These are phyloP conservation scores for Aethina tumida DNA, from an alignment of 1,140 invertebrate genomes.

Conservation along the genomic window DNA sequence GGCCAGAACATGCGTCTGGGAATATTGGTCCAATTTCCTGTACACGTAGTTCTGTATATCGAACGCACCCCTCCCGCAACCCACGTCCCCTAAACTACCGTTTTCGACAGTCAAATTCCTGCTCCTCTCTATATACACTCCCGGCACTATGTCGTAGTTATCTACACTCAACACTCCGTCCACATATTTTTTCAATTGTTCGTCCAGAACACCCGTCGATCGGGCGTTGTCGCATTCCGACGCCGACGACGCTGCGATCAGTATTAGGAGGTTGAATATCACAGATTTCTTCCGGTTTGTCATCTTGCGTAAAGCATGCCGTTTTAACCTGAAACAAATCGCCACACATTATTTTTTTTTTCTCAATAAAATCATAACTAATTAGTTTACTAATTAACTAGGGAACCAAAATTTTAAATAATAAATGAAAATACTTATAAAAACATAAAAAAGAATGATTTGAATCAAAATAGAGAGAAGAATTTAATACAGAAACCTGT, in stretches of 20 bases:
- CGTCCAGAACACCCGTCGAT: constrained; percentile 25
- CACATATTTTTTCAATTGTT: constrained; percentile 34
- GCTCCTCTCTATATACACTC: constrained; percentile 35
- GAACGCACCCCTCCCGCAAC: constrained; percentile 13
- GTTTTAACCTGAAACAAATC: constrained; percentile 19
- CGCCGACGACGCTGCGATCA: constrained; percentile 9
- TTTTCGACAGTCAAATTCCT: constrained; percentile 15
- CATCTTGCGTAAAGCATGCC: constrained; percentile 23
- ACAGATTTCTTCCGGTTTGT: constrained; percentile 13
- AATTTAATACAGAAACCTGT: too few species aligned
- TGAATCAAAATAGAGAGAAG: too few species aligned
- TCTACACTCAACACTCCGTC: constrained; percentile 33
- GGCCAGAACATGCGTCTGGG: constrained; percentile 41
- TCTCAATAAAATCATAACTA: too few species aligned
- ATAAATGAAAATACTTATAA: too few species aligned
- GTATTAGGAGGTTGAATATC: constrained; percentile 18
- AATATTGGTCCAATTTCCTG: constrained; percentile 25
- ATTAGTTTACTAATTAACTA: too few species aligned
- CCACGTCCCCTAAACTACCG: constrained; percentile 2
- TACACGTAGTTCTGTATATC: constrained; percentile 28
- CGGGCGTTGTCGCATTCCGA: constrained; percentile 14
- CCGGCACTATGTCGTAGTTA: constrained; percentile 40
- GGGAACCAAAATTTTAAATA: too few species aligned
- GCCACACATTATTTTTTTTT: not conserved
- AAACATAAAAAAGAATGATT: too few species aligned